phyloP scores from a whole-genome alignment of 2,888 invertebrate species.

The Atrina japonica region DNA sequence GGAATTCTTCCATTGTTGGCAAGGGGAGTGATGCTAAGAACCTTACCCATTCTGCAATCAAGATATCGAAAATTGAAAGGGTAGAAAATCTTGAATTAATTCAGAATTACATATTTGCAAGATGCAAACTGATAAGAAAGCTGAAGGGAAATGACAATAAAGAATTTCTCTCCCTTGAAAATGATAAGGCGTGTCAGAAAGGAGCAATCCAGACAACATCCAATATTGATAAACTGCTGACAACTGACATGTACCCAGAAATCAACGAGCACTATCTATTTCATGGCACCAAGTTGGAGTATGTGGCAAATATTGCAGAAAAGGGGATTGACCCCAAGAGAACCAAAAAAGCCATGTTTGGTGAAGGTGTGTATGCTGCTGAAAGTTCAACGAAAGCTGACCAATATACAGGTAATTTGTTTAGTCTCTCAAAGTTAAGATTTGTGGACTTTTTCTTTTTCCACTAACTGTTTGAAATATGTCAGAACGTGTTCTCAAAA shows the following conservation, averaged over 20 bases:
- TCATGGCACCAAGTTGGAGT: constrained; percentile 63
- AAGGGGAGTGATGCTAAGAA: constrained; percentile 60
- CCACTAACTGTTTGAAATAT: too few species aligned
- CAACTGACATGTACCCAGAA: constrained; percentile 49
- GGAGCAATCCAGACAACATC: constrained; percentile 21
- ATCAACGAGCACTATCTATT: constrained; percentile 66
- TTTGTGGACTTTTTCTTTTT: not conserved
- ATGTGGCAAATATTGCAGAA: constrained; percentile 50
- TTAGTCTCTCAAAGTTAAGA: not conserved
- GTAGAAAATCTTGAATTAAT: constrained; percentile 64
- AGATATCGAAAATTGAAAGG: constrained; percentile 58
- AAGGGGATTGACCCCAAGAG: constrained; percentile 59
- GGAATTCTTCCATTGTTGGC: constrained; percentile 50
- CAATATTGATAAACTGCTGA: constrained; percentile 22
- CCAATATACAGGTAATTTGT: constrained; percentile 59
- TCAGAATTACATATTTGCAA: constrained; percentile 49
- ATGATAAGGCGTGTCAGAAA: constrained; percentile 19
- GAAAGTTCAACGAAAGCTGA: constrained; percentile 71
- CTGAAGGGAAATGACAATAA: not conserved
- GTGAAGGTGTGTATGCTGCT: constrained; percentile 65
- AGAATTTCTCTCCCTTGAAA: constrained; percentile 36
- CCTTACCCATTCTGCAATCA: constrained; percentile 40
- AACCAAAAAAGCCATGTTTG: constrained; percentile 59
- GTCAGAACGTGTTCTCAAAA: not conserved
- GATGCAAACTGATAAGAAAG: constrained; percentile 46